Evolutionary conservation across 2,113 vertebrate species (phyloP), one percentile per base, ranked within the genome.

Genomic region (Glareola pratincola): DNA sequence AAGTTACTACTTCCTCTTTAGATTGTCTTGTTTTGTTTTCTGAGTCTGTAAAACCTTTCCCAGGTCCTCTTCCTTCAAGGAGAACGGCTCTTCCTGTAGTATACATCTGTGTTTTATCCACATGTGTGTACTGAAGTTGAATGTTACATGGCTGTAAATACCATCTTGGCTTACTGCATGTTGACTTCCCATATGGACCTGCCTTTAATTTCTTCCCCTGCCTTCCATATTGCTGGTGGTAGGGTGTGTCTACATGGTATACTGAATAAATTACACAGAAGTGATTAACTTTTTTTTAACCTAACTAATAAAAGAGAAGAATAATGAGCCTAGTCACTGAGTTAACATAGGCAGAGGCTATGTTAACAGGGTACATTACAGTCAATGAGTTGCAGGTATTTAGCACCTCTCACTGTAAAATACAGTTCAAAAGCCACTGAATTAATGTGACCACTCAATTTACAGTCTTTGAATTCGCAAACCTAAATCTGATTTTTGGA

Each of bases 251-350:
- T 72, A 4, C 27, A 3, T 43, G 47, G 18, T 37, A 29, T 13
- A 10, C 34, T 24, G 47, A 37, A 30, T 17, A 27, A 68, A 36
- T 18, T 26, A 9, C 0, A 0, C 26, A 45, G 26, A 73, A n/a
- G 22, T 0, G 0, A 7, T 23, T 85, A 76, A 8, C 14, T 8
- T 16, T 4, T 23, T 29, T 54, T 36, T 36, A 13, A 14, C 27
- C 8, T 24, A 17, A 7, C 21, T 71, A 71, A 37, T 5, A 51
- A n/a, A 67, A 73, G 43, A 47, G 62, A 73, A 59, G 36, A 32
- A 9, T 37, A 37, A 48, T 8, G 27, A 81, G 15, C 51, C 64
- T 30, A 5, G 47, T 81, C 41, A 48, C 41, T 8, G 12, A 30
- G 66, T 43, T 84, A 71, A 66, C 36, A 39, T 23, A 27, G 19